Base-by-base conservation (phyloP, 2,797 vertebrate species). In the Cottoperca gobio region DNA sequence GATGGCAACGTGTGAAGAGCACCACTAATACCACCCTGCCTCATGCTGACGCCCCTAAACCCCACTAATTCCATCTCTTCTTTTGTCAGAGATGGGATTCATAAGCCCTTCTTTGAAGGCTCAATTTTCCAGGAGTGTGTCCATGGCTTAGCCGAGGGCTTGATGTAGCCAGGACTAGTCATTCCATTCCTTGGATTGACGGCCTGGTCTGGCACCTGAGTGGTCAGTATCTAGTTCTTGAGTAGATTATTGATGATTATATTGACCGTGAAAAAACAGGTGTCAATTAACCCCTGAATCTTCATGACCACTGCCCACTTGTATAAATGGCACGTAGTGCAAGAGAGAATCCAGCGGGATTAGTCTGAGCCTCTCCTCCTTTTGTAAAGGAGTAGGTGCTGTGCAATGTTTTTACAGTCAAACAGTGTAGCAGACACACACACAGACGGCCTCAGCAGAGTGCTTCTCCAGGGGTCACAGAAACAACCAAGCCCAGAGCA, bases 41-140 rank as follows among this genome's bases (percentile, higher is more conserved):
- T 86, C 78, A 76, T 63, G 67, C 82, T 76, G 89, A 91, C 69
- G 81, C 88, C 72, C 81, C 70, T 84, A 91, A 91, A 91, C 92
- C 93, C 90, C 84, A 50, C 87, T 92, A 94, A 94, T 94, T 93
- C 93, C 81, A 87, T 90, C 90, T 84, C 85, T 66, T 85, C 88
- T 91, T 93, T 92, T 91, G 89, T 93, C 90, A 85, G 80, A 86
- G 89, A 93, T 90, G 84, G 88, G 87, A 87, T 88, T 92, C 85
- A 82, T 91, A 90, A 93, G 85, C 88, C 80, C 66, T 65, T 85
- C 91, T 91, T 89, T 89, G 82, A 93, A 91, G 91, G 88, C 91
- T 90, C 82, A 87, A 87, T 93, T 93, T 92, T 93, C 73, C 90
- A 90, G 89, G 82, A 92, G 90, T 89, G 81, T 88, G 89, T 92